Conservation (phyloP, 2,113 vertebrate genomes). For the Perca fluviatilis region DNA sequence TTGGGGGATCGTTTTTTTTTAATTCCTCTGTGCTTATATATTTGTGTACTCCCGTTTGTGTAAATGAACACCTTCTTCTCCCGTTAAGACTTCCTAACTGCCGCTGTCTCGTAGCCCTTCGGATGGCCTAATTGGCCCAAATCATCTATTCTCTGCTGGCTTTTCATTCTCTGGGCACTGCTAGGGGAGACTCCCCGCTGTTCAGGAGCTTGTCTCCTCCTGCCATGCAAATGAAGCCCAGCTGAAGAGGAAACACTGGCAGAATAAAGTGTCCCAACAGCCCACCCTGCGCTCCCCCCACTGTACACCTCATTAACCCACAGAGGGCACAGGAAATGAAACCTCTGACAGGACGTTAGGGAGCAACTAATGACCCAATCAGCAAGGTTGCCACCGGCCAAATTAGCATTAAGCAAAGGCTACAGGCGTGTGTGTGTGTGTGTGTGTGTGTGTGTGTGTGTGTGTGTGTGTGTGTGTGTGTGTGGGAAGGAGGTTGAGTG, state of each 20-base stretch:
- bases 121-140: slow-evolving; percentile 48
- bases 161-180: slow-evolving; percentile 9
- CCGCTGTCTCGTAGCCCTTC: slow-evolving; percentile 19
- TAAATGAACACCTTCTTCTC: slow-evolving; percentile 32
- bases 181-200: slow-evolving; percentile 28
- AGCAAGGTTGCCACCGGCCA: slow-evolving; percentile 47
- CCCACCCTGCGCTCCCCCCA: background rate
- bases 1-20: background rate
- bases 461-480: background rate
- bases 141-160: slow-evolving; percentile 42
- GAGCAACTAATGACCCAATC: slow-evolving; percentile 72
- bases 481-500: background rate
- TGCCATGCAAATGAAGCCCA: slow-evolving; percentile 58
- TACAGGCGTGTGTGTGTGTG: slow-evolving; percentile 1
- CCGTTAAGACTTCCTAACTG: slow-evolving; percentile 35
- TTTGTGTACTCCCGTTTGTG: slow-evolving; percentile 11
- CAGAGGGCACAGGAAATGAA: slow-evolving; percentile 71
- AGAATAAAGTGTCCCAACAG: slow-evolving; percentile 48
- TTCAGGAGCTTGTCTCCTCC: slow-evolving; percentile 41
- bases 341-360: slow-evolving; percentile 65
- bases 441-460: slow-evolving; percentile 13
- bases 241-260: slow-evolving; percentile 34
- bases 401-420: slow-evolving; percentile 59
- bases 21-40: background rate
- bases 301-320: slow-evolving; percentile 63